Base-by-base conservation (phyloP, 2,888 invertebrate genomes). In the Galerucella calmariensis region DNA sequence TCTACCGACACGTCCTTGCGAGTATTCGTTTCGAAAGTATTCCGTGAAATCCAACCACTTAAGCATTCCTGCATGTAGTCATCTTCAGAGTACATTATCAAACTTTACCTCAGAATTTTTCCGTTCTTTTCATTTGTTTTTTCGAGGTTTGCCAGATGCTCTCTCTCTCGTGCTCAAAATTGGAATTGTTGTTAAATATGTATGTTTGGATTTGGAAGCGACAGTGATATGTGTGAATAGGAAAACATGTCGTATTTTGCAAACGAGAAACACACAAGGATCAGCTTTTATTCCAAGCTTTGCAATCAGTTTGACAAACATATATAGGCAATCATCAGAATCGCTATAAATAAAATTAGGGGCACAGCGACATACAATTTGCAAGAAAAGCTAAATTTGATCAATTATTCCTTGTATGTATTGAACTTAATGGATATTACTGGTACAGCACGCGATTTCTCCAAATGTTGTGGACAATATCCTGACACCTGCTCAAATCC, bases 11-110 rank as follows among this genome's bases (percentile, higher is more conserved):
- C 62, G 62, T 41, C 35, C n/a, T 62, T 62, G 62, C 12, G n/a
- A 35, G 35, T 35, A 62, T 62, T 35, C 62, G 12, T 35, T 74
- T 69, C 14, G 75, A 77, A 75, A 74, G 76, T 71, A 67, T 74
- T 68, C 75, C 51, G 70, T 69, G 75, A 41, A 41, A 41, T 41
- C 35, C 35, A 63, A 67, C 73, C 77, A 77, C 77, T 79, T 75
- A 71, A 76, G 67, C 63, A 72, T 69, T 75, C 72, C 63, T 75
- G 76, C 75, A 73, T 73, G 67, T 61, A 70, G 68, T 69, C 69
- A 69, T 69, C 73, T 73, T 65, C 63, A 56, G 69, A 73, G 65
- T 53, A 62, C 73, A 73, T 73, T 73, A 73, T 73, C 73, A 69
- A 68, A 73, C 68, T 35, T 65, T 67, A 62, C 62, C 62, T 62